Conservation (phyloP, 2,888 invertebrate species). For the Oscheius sp. region DNA sequence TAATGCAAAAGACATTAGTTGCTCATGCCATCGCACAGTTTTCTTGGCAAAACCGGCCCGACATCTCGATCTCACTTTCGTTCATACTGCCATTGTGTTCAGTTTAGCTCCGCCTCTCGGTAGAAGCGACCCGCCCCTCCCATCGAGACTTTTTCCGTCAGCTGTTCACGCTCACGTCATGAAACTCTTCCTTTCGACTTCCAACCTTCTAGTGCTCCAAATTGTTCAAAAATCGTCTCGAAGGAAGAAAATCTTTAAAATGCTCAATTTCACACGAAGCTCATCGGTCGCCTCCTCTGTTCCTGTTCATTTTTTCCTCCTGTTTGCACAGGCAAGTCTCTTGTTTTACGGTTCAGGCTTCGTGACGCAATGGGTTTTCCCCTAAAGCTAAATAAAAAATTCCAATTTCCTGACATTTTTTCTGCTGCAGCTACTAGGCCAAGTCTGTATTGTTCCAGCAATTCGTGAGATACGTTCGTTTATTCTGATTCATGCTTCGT, state of each 20-base stretch:
- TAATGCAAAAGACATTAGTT: neutral
- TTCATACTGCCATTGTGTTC: constrained; percentile 26
- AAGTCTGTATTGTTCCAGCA: too few species aligned
- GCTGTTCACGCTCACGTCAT: constrained; percentile 25
- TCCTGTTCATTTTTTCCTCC: constrained; percentile 21
- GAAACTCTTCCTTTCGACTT: neutral
- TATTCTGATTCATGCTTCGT: constrained; percentile 1
- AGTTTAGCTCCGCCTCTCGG: constrained; percentile 24
- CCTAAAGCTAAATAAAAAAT: too few species aligned
- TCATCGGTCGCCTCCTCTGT: neutral
- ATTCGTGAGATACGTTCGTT: neutral
- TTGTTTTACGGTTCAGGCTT: constrained; percentile 20
- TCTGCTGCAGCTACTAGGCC: too few species aligned
- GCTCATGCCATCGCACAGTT: constrained; percentile 6
- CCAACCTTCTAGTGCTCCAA: too few species aligned
- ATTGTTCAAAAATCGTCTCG: too few species aligned
- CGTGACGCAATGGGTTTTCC: constrained; percentile 8
- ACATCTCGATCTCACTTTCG: constrained; percentile 30
- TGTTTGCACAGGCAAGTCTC: constrained; percentile 17
- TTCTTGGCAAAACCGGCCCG: constrained; percentile 25
- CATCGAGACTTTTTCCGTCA: constrained; percentile 20
- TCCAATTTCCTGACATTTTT: too few species aligned
- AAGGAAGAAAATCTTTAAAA: too few species aligned
- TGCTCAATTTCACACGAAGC: too few species aligned
- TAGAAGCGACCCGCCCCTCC: constrained; percentile 16